phyloP scores from a whole-genome alignment of 2,888 invertebrate genomes.

The Malthinus flaveolus region DNA sequence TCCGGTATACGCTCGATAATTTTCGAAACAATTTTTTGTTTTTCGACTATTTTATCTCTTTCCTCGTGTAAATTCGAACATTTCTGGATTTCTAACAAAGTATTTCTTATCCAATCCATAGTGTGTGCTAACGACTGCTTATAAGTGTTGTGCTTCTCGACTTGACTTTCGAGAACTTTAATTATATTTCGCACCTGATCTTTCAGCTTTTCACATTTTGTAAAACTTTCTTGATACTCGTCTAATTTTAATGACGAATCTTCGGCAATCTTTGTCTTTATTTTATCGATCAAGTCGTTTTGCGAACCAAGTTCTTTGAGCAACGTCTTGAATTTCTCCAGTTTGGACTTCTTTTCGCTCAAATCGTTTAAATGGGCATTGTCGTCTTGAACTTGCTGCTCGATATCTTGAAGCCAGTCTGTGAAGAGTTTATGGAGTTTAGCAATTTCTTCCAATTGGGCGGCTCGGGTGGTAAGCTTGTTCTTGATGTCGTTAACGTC shows the following conservation, averaged over 20 bases:
- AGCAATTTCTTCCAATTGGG: slow-evolving; percentile 84
- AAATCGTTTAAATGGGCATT: slow-evolving; percentile 79
- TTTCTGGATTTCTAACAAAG: slow-evolving; percentile 80
- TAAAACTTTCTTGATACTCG: slow-evolving; percentile 71
- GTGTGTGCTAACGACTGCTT: slow-evolving; percentile 80
- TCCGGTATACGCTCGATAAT: slow-evolving; percentile 70
- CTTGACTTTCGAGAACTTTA: slow-evolving; percentile 75
- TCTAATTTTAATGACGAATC: slow-evolving; percentile 62
- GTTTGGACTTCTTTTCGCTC: slow-evolving; percentile 85
- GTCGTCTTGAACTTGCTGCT: slow-evolving; percentile 77
- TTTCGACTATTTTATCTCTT: slow-evolving; percentile 74
- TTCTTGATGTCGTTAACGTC: slow-evolving; percentile 81
- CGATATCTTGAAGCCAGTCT: slow-evolving; percentile 89
- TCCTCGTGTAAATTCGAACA: slow-evolving; percentile 89
- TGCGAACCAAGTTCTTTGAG: slow-evolving; percentile 82
- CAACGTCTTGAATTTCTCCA: slow-evolving; percentile 85
- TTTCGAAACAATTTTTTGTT: slow-evolving; percentile 73
- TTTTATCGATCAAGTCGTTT: slow-evolving; percentile 74
- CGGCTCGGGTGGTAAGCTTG: slow-evolving; percentile 72
- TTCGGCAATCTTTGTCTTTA: slow-evolving; percentile 73
- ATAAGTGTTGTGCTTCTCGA: slow-evolving; percentile 85
- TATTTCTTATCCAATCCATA: slow-evolving; percentile 82
- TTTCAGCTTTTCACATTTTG: slow-evolving; percentile 71
- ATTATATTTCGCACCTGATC: slow-evolving; percentile 69
- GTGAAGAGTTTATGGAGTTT: slow-evolving; percentile 79